These are phyloP conservation scores for Brachyistius frenatus DNA, from an alignment of 2,113 vertebrate genomes.

Conservation along the genomic window DNA sequence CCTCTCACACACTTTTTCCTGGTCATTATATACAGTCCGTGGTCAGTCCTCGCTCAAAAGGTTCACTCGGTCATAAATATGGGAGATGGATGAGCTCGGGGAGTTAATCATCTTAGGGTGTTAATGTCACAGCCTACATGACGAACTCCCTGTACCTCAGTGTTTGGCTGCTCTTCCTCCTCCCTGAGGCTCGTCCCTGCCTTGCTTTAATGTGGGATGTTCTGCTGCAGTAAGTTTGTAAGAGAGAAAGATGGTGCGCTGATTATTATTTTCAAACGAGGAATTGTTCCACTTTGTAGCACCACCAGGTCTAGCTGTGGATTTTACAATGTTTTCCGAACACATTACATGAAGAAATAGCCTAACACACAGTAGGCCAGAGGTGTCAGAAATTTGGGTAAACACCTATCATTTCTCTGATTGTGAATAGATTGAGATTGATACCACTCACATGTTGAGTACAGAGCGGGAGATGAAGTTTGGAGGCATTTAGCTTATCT, in stretches of 20 bases:
- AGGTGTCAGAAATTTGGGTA: background rate
- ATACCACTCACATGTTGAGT: background rate
- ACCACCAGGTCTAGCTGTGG: background rate
- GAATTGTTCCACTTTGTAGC: constrained; percentile 13
- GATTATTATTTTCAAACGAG: constrained; percentile 27
- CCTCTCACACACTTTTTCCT: constrained; percentile 17
- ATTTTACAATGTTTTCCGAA: constrained; percentile 5
- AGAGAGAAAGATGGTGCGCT: constrained; percentile 14
- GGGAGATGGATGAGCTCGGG: constrained; percentile 44
- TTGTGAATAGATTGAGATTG: background rate
- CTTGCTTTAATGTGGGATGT: constrained; percentile 29
- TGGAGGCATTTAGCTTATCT: background rate
- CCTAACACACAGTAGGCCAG: background rate
- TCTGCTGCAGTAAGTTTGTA: constrained; percentile 19
- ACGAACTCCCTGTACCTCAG: constrained; percentile 50
- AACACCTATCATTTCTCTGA: background rate
- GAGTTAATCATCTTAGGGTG: constrained; percentile 58
- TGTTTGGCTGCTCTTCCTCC: constrained; percentile 37
- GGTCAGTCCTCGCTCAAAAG: constrained; percentile 30
- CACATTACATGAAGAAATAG: too few species aligned
- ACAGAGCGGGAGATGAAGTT: background rate
- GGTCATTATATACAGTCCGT: background rate
- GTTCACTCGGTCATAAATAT: constrained; percentile 32
- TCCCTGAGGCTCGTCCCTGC: constrained; percentile 36
- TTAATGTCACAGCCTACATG: constrained; percentile 65